Conservation (phyloP, 2,113 vertebrate species). For the Ondatra zibethicus region DNA sequence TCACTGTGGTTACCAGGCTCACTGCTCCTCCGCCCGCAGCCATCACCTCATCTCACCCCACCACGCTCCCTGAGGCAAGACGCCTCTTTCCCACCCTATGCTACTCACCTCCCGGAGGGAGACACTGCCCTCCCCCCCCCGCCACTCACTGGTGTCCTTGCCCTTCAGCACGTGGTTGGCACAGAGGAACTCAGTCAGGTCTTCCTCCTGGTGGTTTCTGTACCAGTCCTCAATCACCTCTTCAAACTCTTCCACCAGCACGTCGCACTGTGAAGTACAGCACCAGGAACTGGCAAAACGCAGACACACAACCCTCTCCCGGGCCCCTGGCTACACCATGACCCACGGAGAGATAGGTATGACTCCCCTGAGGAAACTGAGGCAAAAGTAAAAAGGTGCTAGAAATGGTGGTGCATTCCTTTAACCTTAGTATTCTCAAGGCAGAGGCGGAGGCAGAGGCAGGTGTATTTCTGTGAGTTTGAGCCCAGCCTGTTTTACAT, state of each 20-base stretch:
- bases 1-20: too few species aligned
- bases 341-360: background rate
- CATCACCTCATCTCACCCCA: background rate
- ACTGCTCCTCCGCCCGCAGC: background rate
- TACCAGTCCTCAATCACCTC: constrained; percentile 99
- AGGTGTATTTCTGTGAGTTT: background rate
- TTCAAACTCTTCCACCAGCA: constrained; percentile 95
- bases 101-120: background rate
- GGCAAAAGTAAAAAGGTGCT: background rate
- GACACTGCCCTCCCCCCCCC: background rate
- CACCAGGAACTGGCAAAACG: background rate
- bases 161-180: constrained; percentile 95
- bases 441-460: background rate
- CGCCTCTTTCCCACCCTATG: background rate
- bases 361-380: background rate
- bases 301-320: background rate
- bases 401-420: background rate
- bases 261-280: constrained; percentile 90
- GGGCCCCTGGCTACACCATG: background rate
- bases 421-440: background rate
- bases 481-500: background rate
- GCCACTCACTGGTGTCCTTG: constrained; percentile 92
- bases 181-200: constrained; percentile 94
- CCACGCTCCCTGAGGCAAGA: background rate
- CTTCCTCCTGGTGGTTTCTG: constrained; percentile 93